These are phyloP conservation scores for Sialis lutaria DNA, from an alignment of 2,888 invertebrate species.

Conservation along the genomic window DNA sequence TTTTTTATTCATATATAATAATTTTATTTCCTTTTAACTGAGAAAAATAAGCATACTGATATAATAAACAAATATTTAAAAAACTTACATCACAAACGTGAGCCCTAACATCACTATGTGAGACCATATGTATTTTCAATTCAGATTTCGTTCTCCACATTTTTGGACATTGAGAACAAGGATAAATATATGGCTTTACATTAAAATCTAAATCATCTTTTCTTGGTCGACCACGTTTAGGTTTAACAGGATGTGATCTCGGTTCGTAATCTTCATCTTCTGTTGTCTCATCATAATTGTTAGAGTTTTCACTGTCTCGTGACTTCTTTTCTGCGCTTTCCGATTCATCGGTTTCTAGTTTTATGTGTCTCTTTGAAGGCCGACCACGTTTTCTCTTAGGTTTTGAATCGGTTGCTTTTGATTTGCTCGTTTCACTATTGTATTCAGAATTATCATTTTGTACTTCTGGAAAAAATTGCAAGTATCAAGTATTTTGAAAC, in stretches of 20 bases:
- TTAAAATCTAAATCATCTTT: slow-evolving; percentile 8
- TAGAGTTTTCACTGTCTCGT: not conserved
- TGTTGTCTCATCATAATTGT: slow-evolving; percentile 4
- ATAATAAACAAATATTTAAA: not conserved
- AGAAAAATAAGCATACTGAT: not conserved
- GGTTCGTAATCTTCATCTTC: slow-evolving; percentile 3
- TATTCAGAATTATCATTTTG: not conserved
- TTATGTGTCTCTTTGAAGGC: not conserved
- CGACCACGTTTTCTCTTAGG: not conserved
- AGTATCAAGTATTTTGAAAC: not conserved
- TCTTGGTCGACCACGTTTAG: slow-evolving; percentile 6
- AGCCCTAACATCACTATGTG: slow-evolving; percentile 17
- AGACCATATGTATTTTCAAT: slow-evolving; percentile 16
- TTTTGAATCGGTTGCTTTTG: not conserved
- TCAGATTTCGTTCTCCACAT: slow-evolving; percentile 17
- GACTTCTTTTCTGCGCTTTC: not conserved
- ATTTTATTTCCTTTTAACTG: not conserved
- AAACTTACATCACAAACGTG: slow-evolving; percentile 24
- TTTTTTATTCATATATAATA: not conserved
- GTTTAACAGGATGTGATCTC: slow-evolving; percentile 3
- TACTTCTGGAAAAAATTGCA: not conserved
- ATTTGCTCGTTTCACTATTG: not conserved
- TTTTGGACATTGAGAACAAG: slow-evolving; percentile 16
- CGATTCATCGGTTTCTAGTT: not conserved
- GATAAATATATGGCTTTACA: slow-evolving; percentile 12